Base-by-base conservation (phyloP, 2,888 invertebrate genomes). In the Meta bourneti region DNA sequence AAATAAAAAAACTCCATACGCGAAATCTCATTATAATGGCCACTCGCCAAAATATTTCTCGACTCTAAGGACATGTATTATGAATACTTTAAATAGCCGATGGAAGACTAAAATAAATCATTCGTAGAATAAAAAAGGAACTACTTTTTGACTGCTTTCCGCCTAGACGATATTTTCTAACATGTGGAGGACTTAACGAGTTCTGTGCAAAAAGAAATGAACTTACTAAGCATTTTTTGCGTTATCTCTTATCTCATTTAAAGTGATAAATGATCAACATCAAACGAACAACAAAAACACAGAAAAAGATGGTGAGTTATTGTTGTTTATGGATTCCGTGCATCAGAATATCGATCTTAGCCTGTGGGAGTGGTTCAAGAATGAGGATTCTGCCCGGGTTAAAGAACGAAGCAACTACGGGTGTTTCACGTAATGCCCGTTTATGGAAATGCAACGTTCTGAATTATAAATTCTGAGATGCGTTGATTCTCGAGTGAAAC, bases 191-290 rank as follows among this genome's bases (percentile, higher is more conserved):
- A 51, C 51, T 78, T 78, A 77, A 77, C 77, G 77, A 77, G 77
- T 77, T 19, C 49, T 9, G 51, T 19, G 51, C 78, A 78, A 78
- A 78, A 19, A 74, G 13, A 78, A 78, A 78, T 78, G 78, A 52
- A 78, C 51, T 51, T 51, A 34, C 34, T 48, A 16, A 34, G 34
- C 34, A 20, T 77, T 77, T 77, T 19, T 78, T 16, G n/a, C 19
- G 51, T 77, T 34, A 5, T 51, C 52, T 78, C 51, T 78, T 78
- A 78, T 78, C 78, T 78, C 78, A 78, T 78, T 78, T 78, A 51
- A 19, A 51, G 78, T 78, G 78, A 78, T 78, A 51, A 19, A 78
- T 51, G 78, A 78, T 78, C 78, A 78, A 52, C 78, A 78, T 78
- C 51, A 78, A 78, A 49, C 7, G 51, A 78, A 16, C 51, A 61